phyloP scores from a whole-genome alignment of 2,113 vertebrate genomes.

The Aegotheles bennettii region DNA sequence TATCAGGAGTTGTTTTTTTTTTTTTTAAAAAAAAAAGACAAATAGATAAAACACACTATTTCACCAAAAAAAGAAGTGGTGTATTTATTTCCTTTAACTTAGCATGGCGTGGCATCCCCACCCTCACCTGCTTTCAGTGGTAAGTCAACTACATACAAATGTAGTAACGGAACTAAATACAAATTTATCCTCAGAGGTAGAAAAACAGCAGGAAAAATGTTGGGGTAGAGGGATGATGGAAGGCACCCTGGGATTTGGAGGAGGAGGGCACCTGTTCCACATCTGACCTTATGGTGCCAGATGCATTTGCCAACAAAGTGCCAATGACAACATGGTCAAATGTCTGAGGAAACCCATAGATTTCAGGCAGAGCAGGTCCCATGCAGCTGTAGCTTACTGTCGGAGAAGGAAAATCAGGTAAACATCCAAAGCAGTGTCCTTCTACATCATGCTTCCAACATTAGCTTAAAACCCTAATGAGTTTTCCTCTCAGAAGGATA shows the following conservation, averaged over 20 bases:
- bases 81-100: neutral
- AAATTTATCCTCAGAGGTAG: neutral
- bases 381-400: neutral
- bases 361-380: neutral
- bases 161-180: neutral
- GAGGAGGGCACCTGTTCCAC: neutral
- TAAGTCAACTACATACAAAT: neutral
- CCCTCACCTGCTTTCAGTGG: neutral
- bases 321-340: neutral
- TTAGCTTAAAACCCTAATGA: neutral
- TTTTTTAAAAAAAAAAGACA: rapidly evolving
- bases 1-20: rapidly evolving
- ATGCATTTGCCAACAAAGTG: neutral
- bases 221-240: neutral
- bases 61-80: neutral
- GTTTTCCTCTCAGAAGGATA: neutral
- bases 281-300: neutral
- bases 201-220: neutral
- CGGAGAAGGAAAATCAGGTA: neutral
- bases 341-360: neutral
- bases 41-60: neutral
- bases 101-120: rapidly evolving
- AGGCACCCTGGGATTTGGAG: neutral
- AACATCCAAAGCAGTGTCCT: neutral
- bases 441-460: neutral